These are phyloP conservation scores for Tenrec ecaudatus DNA, from an alignment of 2,113 vertebrate species.

Conservation along the genomic window DNA sequence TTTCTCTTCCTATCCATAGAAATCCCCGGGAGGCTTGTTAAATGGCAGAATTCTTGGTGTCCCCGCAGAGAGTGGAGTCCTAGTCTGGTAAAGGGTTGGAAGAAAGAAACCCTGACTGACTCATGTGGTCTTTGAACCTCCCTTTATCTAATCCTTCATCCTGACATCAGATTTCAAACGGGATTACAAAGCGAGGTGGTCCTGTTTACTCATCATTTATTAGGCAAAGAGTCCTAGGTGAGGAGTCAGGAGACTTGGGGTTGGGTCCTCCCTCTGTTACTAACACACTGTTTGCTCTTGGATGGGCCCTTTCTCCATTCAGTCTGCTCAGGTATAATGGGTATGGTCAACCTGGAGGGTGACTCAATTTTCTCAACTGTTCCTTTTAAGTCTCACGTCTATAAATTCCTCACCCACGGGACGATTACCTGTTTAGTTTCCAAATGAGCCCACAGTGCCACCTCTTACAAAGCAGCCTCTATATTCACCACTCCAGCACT, in stretches of 20 bases:
- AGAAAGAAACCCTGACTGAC: too few relatives aligned
- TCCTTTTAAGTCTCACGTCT: neutral
- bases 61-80: neutral
- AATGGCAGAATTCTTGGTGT: neutral
- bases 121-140: neutral
- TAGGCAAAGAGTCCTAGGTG: neutral
- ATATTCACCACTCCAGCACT: neutral
- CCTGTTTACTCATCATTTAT: constrained; percentile 26
- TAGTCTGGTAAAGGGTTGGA: neutral
- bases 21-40: constrained; percentile 5
- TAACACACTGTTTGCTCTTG: neutral
- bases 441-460: neutral
- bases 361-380: neutral
- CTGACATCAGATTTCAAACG: neutral
- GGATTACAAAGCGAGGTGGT: neutral
- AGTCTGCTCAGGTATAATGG: neutral
- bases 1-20: neutral
- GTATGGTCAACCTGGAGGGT: neutral
- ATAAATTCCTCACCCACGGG: neutral
- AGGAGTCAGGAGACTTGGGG: neutral
- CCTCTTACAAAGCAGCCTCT: neutral
- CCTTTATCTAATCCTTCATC: neutral
- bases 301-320: neutral
- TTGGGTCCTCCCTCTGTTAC: neutral
- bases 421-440: neutral